A percentile compares a stretch with the other conserved stretches of the same genome.
Evolutionary conservation across 1,140 invertebrate genomes (phyloP).

Genomic region (Macrocentrus cingulum): DNA sequence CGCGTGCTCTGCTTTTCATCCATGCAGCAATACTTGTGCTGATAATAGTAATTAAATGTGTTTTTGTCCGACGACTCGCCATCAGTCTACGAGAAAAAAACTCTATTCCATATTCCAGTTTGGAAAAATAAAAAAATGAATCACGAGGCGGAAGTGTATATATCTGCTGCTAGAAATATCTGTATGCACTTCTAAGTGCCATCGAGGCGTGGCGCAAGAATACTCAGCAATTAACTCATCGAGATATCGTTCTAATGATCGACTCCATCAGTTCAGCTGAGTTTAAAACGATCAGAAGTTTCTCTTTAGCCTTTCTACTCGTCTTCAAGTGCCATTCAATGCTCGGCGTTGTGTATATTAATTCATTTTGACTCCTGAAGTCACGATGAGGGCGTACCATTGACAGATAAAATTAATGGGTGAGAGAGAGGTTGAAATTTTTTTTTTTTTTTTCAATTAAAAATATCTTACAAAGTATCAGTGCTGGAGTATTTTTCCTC

Average conservation of each 20-base stretch:
- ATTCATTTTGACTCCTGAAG: too few relatives aligned
- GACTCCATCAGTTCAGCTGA: conserved; percentile 1
- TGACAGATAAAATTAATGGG: too few relatives aligned
- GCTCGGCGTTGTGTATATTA: neutral
- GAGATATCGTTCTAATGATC: conserved; percentile 23
- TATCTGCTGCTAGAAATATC: neutral
- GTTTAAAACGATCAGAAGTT: too few relatives aligned
- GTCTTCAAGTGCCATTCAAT: neutral
- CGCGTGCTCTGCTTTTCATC: neutral
- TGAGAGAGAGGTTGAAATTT: too few relatives aligned
- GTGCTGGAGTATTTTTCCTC: too few relatives aligned
- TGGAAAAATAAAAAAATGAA: neutral
- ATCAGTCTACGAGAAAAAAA: neutral
- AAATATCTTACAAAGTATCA: too few relatives aligned
- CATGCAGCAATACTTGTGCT: neutral
- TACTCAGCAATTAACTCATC: conserved; percentile 27
- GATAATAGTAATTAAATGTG: conserved; percentile 15
- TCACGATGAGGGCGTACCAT: too few relatives aligned
- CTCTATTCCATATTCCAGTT: neutral
- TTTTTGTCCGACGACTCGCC: conserved; percentile 16
- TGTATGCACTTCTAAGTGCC: too few relatives aligned
- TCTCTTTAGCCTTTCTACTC: conserved; percentile 2
- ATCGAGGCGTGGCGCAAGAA: conserved; percentile 19
- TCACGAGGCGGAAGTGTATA: conserved; percentile 28
- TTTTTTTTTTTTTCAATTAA: too few relatives aligned